Base-by-base conservation (phyloP, 2,888 invertebrate genomes). In the Gasteruption jaculator region DNA sequence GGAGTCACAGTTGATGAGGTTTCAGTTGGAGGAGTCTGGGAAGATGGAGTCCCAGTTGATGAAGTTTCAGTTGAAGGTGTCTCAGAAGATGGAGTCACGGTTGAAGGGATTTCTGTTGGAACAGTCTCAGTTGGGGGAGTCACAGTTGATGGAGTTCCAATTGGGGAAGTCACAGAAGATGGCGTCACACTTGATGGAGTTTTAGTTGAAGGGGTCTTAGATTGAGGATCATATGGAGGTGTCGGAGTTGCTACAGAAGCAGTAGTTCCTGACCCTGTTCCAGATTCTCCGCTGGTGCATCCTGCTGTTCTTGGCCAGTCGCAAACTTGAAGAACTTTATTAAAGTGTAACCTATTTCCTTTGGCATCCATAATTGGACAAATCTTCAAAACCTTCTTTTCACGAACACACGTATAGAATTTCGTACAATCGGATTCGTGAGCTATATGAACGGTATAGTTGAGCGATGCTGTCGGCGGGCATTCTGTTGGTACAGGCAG, bases 341-440 rank as follows among this genome's bases (percentile, higher is more conserved):
- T 57, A 18, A 56, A 60, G 12, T 54, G 41, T 15, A 59, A 20
- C 10, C 49, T 46, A 10, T 46, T 36, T 1, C 44, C 49, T 0
- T 22, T 7, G 1, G 7, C 4, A 22, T 39, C 43, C 30, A 41
- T 49, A 1, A 29, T n/a, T 3, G 57, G 52, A 38, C 57, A 61
- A 2, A 37, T 4, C 39, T 31, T 24, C 4, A 45, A 2, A 4
- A 45, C 24, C 32, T 52, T 53, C 1, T 27, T 4, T 1, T 48
- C 52, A 8, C 42, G 31, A 5, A 14, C 12, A 20, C 60, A 60
- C 6, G 20, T 44, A 43, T 60, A 60, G 31, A 52, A 61, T 29
- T 53, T 53, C 4, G 53, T 52, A 11, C 61, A 60, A 12, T 58
- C 56, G 3, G 8, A 14, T 15, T 57, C 57, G 32, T 60, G 56